A percentile compares a stretch with the other conserved stretches of the same genome.
Conservation (phyloP, 2,113 vertebrate species). For the Otus sunia region DNA sequence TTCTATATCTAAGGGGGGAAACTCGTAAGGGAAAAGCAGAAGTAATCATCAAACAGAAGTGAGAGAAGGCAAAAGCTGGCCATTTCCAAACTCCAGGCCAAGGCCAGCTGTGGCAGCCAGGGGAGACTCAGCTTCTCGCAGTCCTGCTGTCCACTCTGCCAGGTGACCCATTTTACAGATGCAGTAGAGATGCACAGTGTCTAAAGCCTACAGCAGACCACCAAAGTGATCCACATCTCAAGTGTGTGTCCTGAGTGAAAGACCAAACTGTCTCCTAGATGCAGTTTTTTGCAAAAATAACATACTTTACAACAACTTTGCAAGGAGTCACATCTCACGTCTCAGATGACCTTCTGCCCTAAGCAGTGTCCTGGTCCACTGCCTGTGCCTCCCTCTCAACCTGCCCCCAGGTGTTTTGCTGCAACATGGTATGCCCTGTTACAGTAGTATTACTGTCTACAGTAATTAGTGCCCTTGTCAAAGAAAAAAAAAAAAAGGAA, state of each 20-base stretch:
- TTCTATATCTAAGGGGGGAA: neutral
- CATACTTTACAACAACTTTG: neutral
- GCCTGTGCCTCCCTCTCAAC: neutral
- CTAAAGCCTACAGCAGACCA: neutral
- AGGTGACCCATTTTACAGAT: neutral
- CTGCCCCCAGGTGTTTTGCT: neutral
- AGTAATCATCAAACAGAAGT: neutral
- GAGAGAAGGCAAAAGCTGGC: neutral
- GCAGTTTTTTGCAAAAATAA: neutral
- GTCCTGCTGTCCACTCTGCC: neutral
- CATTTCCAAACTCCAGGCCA: neutral
- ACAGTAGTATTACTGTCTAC: neutral
- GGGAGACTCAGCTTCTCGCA: neutral
- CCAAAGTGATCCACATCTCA: neutral
- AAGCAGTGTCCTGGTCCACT: neutral
- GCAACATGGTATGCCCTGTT: neutral
- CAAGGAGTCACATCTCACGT: neutral
- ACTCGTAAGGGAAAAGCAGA: neutral
- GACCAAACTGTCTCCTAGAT: neutral
- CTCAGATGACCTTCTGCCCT: neutral
- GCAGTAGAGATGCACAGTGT: neutral
- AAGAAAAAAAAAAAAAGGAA: too few species aligned
- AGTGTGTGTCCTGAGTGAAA: fast-evolving
- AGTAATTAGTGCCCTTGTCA: neutral
- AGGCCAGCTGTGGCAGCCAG: neutral